Percentiles rank a stretch among this genome's conserved stretches.
Evolutionary conservation across 2,113 vertebrate genomes (phyloP).

Genomic region (Peromyscus californicus): DNA sequence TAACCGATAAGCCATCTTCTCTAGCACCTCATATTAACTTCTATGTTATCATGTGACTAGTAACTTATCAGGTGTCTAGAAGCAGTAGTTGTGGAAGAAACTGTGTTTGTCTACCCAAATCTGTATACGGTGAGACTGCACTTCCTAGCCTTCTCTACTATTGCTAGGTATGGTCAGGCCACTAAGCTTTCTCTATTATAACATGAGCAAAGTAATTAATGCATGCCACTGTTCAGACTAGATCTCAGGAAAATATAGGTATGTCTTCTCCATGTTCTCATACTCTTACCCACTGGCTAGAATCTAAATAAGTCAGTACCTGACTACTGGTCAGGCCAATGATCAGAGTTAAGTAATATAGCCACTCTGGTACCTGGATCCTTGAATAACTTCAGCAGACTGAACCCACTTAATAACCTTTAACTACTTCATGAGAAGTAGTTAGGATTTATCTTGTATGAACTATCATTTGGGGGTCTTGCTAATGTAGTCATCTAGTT

Average conservation of each 20-base stretch:
- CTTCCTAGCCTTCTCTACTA: background rate
- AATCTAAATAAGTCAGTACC: background rate
- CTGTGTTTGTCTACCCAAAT: background rate
- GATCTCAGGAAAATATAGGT: background rate
- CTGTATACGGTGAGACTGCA: background rate
- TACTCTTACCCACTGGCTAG: background rate
- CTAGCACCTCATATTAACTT: slow-evolving; percentile 9
- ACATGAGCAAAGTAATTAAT: slow-evolving; percentile 13
- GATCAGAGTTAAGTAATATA: background rate
- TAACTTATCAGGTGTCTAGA: slow-evolving; percentile 42
- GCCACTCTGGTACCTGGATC: background rate
- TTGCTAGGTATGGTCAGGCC: background rate
- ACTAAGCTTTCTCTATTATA: background rate
- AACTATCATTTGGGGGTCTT: background rate
- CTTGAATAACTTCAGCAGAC: slow-evolving; percentile 5
- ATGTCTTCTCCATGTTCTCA: background rate
- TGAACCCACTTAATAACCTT: background rate
- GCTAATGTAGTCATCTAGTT: slow-evolving; percentile 1
- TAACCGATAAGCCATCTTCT: too few species aligned
- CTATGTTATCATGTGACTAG: background rate
- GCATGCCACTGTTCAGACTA: background rate
- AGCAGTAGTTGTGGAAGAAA: background rate
- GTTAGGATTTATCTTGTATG: background rate
- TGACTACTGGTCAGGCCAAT: background rate
- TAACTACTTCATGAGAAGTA: slow-evolving; percentile 12